phyloP scores from a whole-genome alignment of 2,797 vertebrate species.

The Selene dorsalis region DNA sequence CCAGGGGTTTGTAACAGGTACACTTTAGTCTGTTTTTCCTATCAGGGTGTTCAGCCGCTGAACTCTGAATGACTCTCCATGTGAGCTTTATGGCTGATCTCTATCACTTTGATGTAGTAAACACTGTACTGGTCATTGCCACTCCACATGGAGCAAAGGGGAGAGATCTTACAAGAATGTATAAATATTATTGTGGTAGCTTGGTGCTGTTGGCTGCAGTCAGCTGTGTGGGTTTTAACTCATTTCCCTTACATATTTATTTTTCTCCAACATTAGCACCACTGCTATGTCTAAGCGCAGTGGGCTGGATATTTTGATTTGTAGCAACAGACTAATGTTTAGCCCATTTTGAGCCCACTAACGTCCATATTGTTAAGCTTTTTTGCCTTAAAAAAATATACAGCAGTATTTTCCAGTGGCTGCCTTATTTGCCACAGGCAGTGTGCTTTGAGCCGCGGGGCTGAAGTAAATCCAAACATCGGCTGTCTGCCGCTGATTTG shows the following conservation, averaged over 20 bases:
- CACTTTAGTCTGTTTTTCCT: slow-evolving; percentile 51
- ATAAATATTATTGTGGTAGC: slow-evolving; percentile 60
- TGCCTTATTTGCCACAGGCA: slow-evolving; percentile 62
- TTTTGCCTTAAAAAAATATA: slow-evolving; percentile 34
- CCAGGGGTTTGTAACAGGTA: slow-evolving; percentile 51
- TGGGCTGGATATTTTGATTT: slow-evolving; percentile 32
- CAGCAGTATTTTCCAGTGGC: slow-evolving; percentile 52
- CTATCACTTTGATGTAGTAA: slow-evolving; percentile 59
- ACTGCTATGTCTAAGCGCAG: slow-evolving; percentile 9
- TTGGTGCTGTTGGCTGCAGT: slow-evolving; percentile 30
- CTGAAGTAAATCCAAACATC: slow-evolving; percentile 67
- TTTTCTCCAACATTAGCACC: slow-evolving; percentile 3
- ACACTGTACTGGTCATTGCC: slow-evolving; percentile 44
- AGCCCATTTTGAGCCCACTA: slow-evolving; percentile 21
- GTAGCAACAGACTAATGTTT: slow-evolving; percentile 37
- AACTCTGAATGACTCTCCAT: slow-evolving; percentile 70
- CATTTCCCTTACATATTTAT: slow-evolving; percentile 30
- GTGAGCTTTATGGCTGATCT: slow-evolving; percentile 59
- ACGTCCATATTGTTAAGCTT: slow-evolving; percentile 44
- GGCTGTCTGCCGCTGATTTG: slow-evolving; percentile 61
- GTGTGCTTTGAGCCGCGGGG: slow-evolving; percentile 47
- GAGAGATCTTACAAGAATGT: slow-evolving; percentile 54
- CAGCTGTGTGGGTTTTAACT: slow-evolving; percentile 40
- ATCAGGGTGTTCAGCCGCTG: slow-evolving; percentile 57
- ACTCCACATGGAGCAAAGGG: slow-evolving; percentile 43